Percentiles rank a stretch among this genome's conserved stretches.
Conservation (phyloP, 2,888 invertebrate species). For the Drosophila cognata region DNA sequence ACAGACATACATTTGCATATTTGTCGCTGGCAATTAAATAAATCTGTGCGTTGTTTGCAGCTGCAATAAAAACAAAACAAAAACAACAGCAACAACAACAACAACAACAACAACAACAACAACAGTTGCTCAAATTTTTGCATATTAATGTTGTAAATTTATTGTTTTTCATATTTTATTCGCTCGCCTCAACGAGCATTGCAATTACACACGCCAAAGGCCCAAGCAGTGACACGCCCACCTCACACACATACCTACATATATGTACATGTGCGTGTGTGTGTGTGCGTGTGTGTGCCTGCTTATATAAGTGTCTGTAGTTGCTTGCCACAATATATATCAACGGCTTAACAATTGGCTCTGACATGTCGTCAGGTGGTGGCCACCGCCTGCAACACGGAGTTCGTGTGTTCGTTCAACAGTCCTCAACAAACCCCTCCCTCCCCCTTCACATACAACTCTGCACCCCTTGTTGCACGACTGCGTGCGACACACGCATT, state of each 20-base stretch:
- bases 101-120: conserved; percentile 10
- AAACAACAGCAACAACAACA: conserved; percentile 12
- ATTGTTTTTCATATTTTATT: conserved; percentile 48
- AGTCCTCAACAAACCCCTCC: background rate
- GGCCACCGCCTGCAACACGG: conserved; percentile 58
- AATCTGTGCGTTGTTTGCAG: conserved; percentile 75
- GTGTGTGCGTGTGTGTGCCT: background rate
- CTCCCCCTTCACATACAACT: background rate
- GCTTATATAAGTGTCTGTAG: conserved; percentile 8
- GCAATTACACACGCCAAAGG: conserved; percentile 61
- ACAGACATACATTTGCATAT: conserved; percentile 64
- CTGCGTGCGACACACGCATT: conserved; percentile 58
- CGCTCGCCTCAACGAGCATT: conserved; percentile 46
- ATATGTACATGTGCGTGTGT: conserved; percentile 12
- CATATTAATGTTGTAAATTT: conserved; percentile 52
- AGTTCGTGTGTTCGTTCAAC: background rate
- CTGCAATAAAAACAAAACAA: conserved; percentile 21
- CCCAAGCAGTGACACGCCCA: conserved; percentile 49
- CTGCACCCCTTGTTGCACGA: background rate
- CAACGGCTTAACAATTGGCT: conserved; percentile 77
- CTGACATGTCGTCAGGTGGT: conserved; percentile 76
- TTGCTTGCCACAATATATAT: conserved; percentile 64
- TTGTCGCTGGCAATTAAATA: conserved; percentile 73
- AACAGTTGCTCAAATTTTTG: conserved; percentile 31
- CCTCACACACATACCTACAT: conserved; percentile 20